These are phyloP conservation scores for Epizoanthus stellaris DNA, from an alignment of 92 coral and sea anemone genomes.

Conservation along the genomic window DNA sequence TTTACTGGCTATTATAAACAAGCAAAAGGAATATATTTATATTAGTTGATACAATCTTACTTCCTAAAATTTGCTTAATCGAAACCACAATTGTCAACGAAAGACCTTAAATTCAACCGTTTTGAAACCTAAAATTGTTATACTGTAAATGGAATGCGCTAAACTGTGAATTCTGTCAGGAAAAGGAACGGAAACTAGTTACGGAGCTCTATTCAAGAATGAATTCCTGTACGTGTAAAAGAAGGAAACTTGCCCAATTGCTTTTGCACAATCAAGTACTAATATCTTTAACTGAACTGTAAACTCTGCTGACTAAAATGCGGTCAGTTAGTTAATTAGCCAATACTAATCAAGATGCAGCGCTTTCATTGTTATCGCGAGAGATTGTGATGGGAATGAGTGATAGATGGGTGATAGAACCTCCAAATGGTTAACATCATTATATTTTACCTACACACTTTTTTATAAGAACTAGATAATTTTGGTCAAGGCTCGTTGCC, in stretches of 20 bases:
- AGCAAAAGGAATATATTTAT: not conserved
- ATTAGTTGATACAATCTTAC: not conserved
- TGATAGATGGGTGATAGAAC: too few relatives aligned
- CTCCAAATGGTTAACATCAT: too few relatives aligned
- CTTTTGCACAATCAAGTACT: not conserved
- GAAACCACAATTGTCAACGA: slow-evolving; percentile 28
- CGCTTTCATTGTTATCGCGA: not conserved
- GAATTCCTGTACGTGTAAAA: not conserved
- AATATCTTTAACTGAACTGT: not conserved
- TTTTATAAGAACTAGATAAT: too few relatives aligned
- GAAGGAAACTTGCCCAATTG: not conserved
- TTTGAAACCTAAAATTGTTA: not conserved
- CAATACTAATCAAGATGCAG: not conserved
- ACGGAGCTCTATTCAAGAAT: not conserved
- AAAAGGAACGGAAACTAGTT: not conserved
- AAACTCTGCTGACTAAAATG: not conserved
- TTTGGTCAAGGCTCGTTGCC: too few relatives aligned
- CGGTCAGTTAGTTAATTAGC: not conserved
- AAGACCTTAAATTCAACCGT: slow-evolving; percentile 5
- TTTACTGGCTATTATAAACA: not conserved
- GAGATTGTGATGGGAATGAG: not conserved
- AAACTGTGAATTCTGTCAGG: slow-evolving; percentile 29
- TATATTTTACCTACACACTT: too few relatives aligned
- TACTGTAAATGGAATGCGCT: slow-evolving; percentile 1
- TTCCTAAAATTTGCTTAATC: slow-evolving; percentile 25